These are phyloP conservation scores for Xylophagus ater DNA, from an alignment of 2,888 invertebrate genomes.

Conservation along the genomic window DNA sequence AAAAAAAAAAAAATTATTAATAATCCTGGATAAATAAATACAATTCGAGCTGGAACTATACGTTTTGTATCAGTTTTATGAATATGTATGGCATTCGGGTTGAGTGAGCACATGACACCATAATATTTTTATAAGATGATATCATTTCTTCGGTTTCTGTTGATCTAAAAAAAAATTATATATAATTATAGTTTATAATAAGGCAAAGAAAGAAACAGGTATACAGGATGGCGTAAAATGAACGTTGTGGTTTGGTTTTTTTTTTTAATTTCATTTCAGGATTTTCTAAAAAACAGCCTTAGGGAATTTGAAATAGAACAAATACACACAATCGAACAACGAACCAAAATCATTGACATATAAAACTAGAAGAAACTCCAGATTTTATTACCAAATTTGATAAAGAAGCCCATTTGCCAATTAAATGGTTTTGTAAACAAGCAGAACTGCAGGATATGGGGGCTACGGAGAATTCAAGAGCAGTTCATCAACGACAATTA, in stretches of 20 bases:
- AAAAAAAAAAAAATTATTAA: neutral
- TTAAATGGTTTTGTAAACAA: no score
- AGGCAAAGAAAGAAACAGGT: neutral
- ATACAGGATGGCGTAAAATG: neutral
- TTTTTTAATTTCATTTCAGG: neutral
- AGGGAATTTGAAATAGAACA: no score
- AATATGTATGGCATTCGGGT: constrained; percentile 59
- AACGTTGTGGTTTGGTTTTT: neutral
- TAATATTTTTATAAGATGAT: constrained; percentile 68
- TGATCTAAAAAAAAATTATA: constrained; percentile 34
- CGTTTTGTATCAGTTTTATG: constrained; percentile 70
- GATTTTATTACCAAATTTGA: constrained; percentile 4
- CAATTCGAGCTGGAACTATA: constrained; percentile 64
- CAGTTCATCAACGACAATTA: no score
- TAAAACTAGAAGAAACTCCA: neutral
- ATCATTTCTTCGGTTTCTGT: constrained; percentile 49
- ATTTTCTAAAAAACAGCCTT: neutral
- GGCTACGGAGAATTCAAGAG: no score
- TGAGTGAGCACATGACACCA: constrained; percentile 60
- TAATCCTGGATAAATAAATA: constrained; percentile 15
- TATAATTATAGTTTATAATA: neutral
- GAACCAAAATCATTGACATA: no score
- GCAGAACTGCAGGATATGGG: no score
- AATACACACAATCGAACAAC: no score
- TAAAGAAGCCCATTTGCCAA: no score